These are phyloP conservation scores for Naso thynnoides DNA, from an alignment of 2,797 vertebrate species.

Conservation along the genomic window DNA sequence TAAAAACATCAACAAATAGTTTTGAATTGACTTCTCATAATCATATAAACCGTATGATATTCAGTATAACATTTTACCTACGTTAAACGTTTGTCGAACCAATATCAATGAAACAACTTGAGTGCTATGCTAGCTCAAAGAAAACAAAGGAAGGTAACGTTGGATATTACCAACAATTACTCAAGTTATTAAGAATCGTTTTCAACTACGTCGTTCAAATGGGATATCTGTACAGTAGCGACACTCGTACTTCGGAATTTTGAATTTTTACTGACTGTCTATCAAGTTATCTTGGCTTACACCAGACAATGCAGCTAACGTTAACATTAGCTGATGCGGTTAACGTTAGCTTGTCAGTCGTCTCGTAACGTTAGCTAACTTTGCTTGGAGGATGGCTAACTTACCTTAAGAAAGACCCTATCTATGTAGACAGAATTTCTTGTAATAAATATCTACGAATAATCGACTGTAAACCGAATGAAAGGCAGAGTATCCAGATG, in stretches of 20 bases:
- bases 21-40: not conserved
- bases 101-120: slow-evolving; percentile 49
- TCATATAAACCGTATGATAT: not conserved
- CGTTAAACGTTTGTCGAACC: too few relatives aligned
- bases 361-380: slow-evolving; percentile 28
- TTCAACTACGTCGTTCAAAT: not conserved
- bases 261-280: not conserved
- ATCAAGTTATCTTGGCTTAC: slow-evolving; percentile 21
- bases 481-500: slow-evolving; percentile 60
- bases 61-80: too few relatives aligned
- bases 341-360: slow-evolving; percentile 44
- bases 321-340: slow-evolving; percentile 43
- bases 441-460: slow-evolving; percentile 64
- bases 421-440: slow-evolving; percentile 79
- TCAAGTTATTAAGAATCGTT: not conserved
- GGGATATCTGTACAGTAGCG: accelerated
- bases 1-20: not conserved
- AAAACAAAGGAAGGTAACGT: slow-evolving; percentile 68
- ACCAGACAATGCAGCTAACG: slow-evolving; percentile 72
- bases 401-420: slow-evolving; percentile 85
- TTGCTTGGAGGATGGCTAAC: slow-evolving; percentile 63
- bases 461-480: slow-evolving; percentile 41
- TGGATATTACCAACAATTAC: slow-evolving; percentile 13
- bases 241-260: not conserved
- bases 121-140: slow-evolving; percentile 52